These are phyloP conservation scores for Mesitornis unicolor DNA, from an alignment of 2,113 vertebrate species.

Conservation along the genomic window DNA sequence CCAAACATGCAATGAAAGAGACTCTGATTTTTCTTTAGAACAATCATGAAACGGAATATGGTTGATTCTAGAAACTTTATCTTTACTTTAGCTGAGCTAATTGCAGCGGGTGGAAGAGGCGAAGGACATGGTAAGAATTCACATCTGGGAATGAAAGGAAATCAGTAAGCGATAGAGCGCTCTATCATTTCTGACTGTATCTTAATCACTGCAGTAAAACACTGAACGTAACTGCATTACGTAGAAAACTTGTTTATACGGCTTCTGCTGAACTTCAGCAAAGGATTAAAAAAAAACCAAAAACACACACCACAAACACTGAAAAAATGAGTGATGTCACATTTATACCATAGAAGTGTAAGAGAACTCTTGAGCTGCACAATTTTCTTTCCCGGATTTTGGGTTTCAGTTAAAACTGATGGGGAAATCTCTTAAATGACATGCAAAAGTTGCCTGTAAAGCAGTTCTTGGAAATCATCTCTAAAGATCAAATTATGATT, in stretches of 20 bases:
- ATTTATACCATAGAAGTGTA: background rate
- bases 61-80: constrained; percentile 47
- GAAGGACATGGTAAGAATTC: constrained; percentile 42
- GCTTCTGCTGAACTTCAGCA: background rate
- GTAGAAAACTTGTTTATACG: background rate
- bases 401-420: background rate
- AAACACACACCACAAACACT: background rate
- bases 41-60: constrained; percentile 13
- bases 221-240: background rate
- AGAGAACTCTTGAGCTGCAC: background rate
- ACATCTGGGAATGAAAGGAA: constrained; percentile 16
- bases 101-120: background rate
- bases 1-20: constrained; percentile 14
- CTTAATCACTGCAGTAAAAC: constrained; percentile 13
- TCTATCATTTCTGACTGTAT: no score
- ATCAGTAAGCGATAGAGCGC: background rate
- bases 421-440: background rate
- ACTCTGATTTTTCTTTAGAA: background rate
- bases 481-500: background rate
- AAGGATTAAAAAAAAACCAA: background rate
- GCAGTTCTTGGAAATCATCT: background rate
- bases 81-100: constrained; percentile 44
- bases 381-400: background rate
- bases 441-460: background rate
- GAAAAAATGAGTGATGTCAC: background rate